Base-by-base conservation (phyloP, 2,888 invertebrate genomes). In the Drosophila bunnanda region DNA sequence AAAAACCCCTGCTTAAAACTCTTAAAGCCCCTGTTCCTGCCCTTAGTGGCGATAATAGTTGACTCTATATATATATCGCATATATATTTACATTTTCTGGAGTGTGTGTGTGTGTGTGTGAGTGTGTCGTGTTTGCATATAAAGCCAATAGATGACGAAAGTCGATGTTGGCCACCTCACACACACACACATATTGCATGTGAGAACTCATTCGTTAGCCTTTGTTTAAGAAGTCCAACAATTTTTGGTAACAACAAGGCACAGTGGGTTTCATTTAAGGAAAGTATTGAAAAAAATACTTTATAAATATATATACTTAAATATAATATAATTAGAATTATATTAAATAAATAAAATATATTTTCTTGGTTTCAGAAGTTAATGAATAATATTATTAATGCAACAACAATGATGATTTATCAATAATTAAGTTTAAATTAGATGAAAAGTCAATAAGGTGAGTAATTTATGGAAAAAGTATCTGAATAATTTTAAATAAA, bases 101-200 rank as follows among this genome's bases (percentile, higher is more conserved):
- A 25, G 39, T 67, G 30, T 48, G 48, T 25, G 44, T 30, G 30
- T 20, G 17, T 41, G 10, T 36, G 52, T 28, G 52, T 10, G 25
- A 17, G 8, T 38, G 57, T 46, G 54, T 60, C 53, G 56, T 73
- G 72, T 73, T 54, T 77, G 73, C 73, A 77, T 76, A 76, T 74
- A 65, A 58, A 64, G 82, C 85, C 85, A 77, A 82, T 82, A 82
- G 80, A 80, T 85, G 82, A 82, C 79, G 82, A 80, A 82, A 82
- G 82, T 50, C 58, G 53, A 55, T 55, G 57, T 28, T 38, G 44
- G 57, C 66, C 57, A 56, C 46, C 58, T 32, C 58, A 65, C 73
- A 79, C 75, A 79, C 82, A n/a, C n/a, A n/a, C n/a, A 60, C 83
- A 82, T 43, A 43, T 83, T 83, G 86, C 83, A 83, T 83, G 83